Evolutionary conservation across 2,888 invertebrate species (phyloP), one percentile per base, ranked within the genome.

Genomic region (Zaprionus obscuricornis): DNA sequence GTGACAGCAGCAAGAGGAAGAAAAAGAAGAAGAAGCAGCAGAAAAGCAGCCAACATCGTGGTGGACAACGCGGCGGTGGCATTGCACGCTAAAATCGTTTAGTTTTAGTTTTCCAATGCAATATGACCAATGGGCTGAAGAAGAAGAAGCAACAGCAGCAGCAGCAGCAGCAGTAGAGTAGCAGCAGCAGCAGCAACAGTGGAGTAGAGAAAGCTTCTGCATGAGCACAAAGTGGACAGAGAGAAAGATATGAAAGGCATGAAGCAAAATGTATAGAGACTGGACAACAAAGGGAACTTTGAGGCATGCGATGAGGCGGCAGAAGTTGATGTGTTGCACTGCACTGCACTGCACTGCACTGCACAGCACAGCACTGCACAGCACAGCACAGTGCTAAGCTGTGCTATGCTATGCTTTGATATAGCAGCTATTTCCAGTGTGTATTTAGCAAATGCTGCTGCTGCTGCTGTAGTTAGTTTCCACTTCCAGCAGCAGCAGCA

Each of bases 401-500:
- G n/a, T n/a, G n/a, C n/a, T n/a, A n/a, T n/a, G n/a, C n/a, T n/a
- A n/a, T n/a, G n/a, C n/a, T n/a, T n/a, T n/a, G n/a, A n/a, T n/a
- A n/a, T n/a, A n/a, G n/a, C 54, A 57, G 49, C 77, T 66, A 82
- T 81, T 77, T 78, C 78, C 78, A 78, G 83, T 78, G 85, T 85
- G 78, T 85, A 85, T 78, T 78, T 78, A 85, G 85, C 74, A 77
- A 81, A 59, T 76, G 77, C 65, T 77, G 66, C 58, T 72, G 71
- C 55, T 57, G 66, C 33, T 63, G 66, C 43, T 64, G 46, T 63
- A 55, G 66, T 75, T 72, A 81, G 85, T 66, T 81, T 74, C 60
- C 74, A 84, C 76, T 77, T 78, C 76, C 76, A 77, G 66, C 56
- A 40, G 20, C 14, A 47, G 16, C 50, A 60, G 16, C 62, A 63